A percentile compares a stretch with the other conserved stretches of the same genome.
phyloP scores from a whole-genome alignment of 2,113 vertebrate species.

The Prionailurus viverrinus region DNA sequence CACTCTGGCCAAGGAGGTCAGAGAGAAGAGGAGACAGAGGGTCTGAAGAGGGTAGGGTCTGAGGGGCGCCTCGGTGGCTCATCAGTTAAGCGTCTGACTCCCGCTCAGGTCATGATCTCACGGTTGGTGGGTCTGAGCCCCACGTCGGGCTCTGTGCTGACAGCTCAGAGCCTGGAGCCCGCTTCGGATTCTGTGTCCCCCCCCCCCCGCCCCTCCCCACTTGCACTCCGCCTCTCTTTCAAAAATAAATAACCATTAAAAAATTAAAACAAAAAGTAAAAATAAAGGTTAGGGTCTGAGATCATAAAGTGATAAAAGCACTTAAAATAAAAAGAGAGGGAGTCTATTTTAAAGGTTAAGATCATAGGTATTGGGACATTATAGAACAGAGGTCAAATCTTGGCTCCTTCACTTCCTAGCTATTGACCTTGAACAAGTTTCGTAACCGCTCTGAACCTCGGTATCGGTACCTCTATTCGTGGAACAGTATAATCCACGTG shows the following conservation, averaged over 20 bases:
- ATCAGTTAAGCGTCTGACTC: too few relatives aligned
- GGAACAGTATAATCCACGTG: background rate
- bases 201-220: too few relatives aligned
- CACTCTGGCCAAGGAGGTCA: background rate
- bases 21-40: too few relatives aligned
- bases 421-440: background rate
- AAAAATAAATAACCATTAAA: too few relatives aligned
- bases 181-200: too few relatives aligned
- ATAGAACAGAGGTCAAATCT: background rate
- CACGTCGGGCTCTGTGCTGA: too few relatives aligned
- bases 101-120: too few relatives aligned
- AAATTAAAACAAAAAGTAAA: too few relatives aligned
- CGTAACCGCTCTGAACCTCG: background rate
- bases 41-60: background rate
- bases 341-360: background rate
- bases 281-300: background rate
- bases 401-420: background rate
- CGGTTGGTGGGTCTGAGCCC: too few relatives aligned
- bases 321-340: background rate
- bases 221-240: too few relatives aligned
- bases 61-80: background rate
- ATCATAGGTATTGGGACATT: background rate
- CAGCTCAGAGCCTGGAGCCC: too few relatives aligned
- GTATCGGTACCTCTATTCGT: background rate
- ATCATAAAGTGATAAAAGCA: constrained; percentile 47